These are phyloP conservation scores for Cryptotermes secundus DNA, from an alignment of 1,140 invertebrate species.

Conservation along the genomic window DNA sequence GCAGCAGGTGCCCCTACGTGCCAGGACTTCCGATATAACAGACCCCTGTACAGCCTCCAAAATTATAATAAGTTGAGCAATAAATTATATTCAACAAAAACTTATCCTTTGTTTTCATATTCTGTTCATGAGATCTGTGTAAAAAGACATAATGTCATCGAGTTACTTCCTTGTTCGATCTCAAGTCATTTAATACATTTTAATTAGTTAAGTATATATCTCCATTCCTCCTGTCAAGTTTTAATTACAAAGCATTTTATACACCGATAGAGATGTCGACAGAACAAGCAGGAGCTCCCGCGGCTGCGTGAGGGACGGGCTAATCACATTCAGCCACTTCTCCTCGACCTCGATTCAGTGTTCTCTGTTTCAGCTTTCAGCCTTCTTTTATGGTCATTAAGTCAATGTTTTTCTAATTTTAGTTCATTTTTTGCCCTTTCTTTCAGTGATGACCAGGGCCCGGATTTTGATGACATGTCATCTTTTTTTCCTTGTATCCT, in stretches of 20 bases:
- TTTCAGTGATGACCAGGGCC: too few relatives aligned
- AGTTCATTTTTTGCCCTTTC: too few relatives aligned
- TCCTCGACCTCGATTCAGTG: too few relatives aligned
- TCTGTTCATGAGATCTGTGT: not conserved
- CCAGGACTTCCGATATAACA: not conserved
- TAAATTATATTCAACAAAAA: not conserved
- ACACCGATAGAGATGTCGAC: not conserved
- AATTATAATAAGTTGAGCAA: not conserved
- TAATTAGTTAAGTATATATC: not conserved
- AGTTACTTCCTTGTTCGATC: not conserved
- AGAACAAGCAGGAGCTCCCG: not conserved
- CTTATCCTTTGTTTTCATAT: not conserved
- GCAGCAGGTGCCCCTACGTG: not conserved
- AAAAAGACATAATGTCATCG: not conserved
- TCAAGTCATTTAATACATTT: not conserved
- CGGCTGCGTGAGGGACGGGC: too few relatives aligned
- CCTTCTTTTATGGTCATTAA: too few relatives aligned
- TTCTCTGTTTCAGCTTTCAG: too few relatives aligned
- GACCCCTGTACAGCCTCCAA: not conserved
- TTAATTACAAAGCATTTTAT: not conserved
- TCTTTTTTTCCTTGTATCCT: too few relatives aligned
- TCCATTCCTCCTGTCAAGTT: not conserved
- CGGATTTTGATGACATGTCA: too few relatives aligned
- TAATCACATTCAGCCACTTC: too few relatives aligned
- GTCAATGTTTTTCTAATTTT: too few relatives aligned